Evolutionary conservation across 2,797 vertebrate genomes (phyloP).

Genomic region (Liparis tanakae): DNA sequence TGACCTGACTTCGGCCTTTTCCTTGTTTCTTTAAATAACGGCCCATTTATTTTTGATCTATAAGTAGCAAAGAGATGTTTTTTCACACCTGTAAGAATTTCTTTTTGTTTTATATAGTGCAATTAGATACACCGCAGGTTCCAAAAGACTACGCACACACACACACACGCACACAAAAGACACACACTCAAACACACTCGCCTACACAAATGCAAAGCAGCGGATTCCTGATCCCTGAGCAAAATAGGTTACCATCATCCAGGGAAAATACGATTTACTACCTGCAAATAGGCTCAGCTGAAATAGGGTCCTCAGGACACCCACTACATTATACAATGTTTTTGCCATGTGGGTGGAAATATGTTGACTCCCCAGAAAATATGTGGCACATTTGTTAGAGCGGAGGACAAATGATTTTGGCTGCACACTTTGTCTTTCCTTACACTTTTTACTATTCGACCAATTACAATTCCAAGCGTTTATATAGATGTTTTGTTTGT

Average conservation of each 20-base stretch:
- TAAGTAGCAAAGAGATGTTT: conserved; percentile 31
- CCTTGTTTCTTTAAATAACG: conserved; percentile 20
- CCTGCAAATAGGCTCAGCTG: conserved; percentile 61
- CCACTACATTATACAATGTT: conserved; percentile 62
- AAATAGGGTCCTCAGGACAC: conserved; percentile 60
- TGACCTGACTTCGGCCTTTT: conserved; percentile 28
- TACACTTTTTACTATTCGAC: conserved; percentile 20
- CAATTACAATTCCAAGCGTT: conserved; percentile 19
- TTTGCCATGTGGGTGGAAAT: conserved; percentile 59
- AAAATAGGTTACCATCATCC: conserved; percentile 69
- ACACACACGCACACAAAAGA: conserved; percentile 34
- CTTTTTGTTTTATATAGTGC: conserved; percentile 30
- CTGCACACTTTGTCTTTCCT: conserved; percentile 18
- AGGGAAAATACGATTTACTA: conserved; percentile 67
- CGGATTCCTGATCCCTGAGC: conserved; percentile 51
- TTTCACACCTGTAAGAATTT: conserved; percentile 13
- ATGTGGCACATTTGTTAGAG: conserved; percentile 24
- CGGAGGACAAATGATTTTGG: conserved; percentile 39
- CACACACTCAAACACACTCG: conserved; percentile 21
- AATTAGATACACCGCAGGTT: conserved; percentile 44
- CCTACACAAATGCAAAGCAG: conserved; percentile 60
- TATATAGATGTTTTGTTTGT: conserved; percentile 6
- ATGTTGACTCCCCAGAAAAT: conserved; percentile 40
- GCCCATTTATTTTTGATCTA: conserved; percentile 28
- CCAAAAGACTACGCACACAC: conserved; percentile 18